Evolutionary conservation across 2,888 invertebrate genomes (phyloP), one percentile per base, ranked within the genome.

Genomic region (Electrophaes corylata): DNA sequence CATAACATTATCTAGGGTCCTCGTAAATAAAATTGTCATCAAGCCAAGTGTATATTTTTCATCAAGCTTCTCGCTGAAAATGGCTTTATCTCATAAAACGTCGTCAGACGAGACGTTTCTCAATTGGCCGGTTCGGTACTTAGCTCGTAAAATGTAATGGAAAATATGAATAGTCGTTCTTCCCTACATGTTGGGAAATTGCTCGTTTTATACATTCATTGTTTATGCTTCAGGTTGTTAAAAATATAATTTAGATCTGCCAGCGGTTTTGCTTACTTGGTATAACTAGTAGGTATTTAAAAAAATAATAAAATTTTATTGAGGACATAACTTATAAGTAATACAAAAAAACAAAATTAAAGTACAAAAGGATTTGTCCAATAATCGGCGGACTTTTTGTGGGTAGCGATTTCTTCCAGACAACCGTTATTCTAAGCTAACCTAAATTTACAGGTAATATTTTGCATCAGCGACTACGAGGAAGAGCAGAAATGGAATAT

Each of bases 21-120:
- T 29, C 26, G 26, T 29, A 10, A 29, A 10, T 10, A 6, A 29
- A 29, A 10, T 1, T 29, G 10, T 29, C 26, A 29, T 10, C 6
- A 23, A 23, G 5, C 6, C 8, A 10, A 29, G 26, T 29, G 26
- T 26, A 12, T 20, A 44, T 26, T 40, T 51, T 44, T 37, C 47
- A 37, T 52, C 11, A 53, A 43, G 47, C 20, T 11, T 6, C n/a
- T 4, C 8, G 41, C 39, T 52, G 10, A 40, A 49, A 53, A 49
- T 45, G 31, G 43, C 20, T 14, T 53, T 39, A 53, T 52, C 52
- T 23, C 40, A 58, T 53, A 53, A 49, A 45, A 40, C 20, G 39
- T 45, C 53, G 48, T 45, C 52, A 49, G 26, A 6, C 48, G 33
- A 44, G 49, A 4, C 10, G 16, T 10, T 54, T 58, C 45, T 45